Percentiles rank a stretch among this genome's conserved stretches.
Evolutionary conservation across 2,113 vertebrate genomes (phyloP).

Genomic region (Tragelaphus strepsiceros): DNA sequence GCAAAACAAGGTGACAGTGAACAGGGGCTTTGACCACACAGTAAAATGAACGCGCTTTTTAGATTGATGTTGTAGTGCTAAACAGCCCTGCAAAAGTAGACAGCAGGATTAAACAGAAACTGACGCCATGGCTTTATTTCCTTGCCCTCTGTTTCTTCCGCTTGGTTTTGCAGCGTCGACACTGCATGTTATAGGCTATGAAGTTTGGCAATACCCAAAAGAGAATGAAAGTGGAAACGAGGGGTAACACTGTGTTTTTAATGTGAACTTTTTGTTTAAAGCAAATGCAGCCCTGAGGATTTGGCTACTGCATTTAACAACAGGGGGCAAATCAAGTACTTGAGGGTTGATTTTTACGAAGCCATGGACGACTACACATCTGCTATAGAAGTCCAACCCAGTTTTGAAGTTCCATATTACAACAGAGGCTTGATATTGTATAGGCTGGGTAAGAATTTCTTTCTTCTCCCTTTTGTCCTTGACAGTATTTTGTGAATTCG

Average conservation of each 20-base stretch:
- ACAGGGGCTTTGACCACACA: neutral
- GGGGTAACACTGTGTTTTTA: constrained; percentile 7
- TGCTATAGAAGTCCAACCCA: constrained; percentile 82
- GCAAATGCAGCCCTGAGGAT: constrained; percentile 72
- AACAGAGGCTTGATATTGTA: constrained; percentile 94
- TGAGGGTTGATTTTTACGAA: constrained; percentile 92
- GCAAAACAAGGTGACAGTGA: neutral
- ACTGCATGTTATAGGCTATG: neutral
- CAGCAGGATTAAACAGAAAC: neutral
- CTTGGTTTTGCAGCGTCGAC: neutral
- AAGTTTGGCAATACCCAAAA: constrained; percentile 5
- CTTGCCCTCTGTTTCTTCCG: neutral
- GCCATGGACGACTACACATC: constrained; percentile 91
- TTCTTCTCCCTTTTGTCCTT: neutral
- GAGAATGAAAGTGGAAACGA: neutral
- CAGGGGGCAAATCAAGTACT: constrained; percentile 91
- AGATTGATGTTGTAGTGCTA: neutral
- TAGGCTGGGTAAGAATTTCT: constrained; percentile 86
- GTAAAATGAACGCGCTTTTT: neutral
- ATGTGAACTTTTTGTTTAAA: constrained; percentile 70
- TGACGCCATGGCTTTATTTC: neutral
- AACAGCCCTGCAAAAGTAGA: neutral
- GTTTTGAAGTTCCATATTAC: constrained; percentile 91
- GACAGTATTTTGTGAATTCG: neutral
- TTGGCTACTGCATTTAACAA: constrained; percentile 91